These are phyloP conservation scores for Andricus quercusramuli DNA, from an alignment of 2,888 invertebrate genomes.

Conservation along the genomic window DNA sequence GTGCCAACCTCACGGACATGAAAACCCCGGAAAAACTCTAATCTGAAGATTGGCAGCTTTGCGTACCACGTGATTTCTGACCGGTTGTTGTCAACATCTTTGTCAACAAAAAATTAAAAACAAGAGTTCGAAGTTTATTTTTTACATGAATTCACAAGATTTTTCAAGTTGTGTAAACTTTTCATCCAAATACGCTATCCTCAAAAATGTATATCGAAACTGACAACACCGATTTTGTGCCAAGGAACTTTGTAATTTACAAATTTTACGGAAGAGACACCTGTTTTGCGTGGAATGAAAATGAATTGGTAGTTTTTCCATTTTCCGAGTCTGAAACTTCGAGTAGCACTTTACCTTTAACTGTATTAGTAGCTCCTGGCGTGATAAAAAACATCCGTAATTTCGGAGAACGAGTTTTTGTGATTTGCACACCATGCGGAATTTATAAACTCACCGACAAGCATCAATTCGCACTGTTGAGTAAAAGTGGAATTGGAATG, in stretches of 20 bases:
- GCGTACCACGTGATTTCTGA: too few relatives aligned
- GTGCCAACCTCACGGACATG: too few relatives aligned
- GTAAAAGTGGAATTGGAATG: conserved; percentile 65
- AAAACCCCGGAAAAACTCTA: too few relatives aligned
- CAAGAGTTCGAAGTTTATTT: too few relatives aligned
- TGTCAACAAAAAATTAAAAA: too few relatives aligned
- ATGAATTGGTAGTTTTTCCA: conserved; percentile 62
- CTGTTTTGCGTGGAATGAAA: conserved; percentile 68
- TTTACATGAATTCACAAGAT: background rate
- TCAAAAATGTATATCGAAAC: conserved; percentile 47
- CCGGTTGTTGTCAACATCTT: too few relatives aligned
- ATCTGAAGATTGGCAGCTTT: too few relatives aligned
- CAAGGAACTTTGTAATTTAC: conserved; percentile 63
- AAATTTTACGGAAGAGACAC: conserved; percentile 66
- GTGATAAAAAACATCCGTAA: conserved; percentile 63
- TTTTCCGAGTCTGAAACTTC: conserved; percentile 52
- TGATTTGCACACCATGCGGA: conserved; percentile 67
- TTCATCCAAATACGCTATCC: conserved; percentile 12
- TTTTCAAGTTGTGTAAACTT: background rate
- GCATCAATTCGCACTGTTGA: conserved; percentile 62
- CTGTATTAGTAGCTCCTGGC: conserved; percentile 60
- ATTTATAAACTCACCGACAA: conserved; percentile 63
- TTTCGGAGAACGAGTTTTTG: conserved; percentile 64
- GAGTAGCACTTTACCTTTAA: conserved; percentile 34
- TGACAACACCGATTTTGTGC: conserved; percentile 56